Evolutionary conservation across 1,140 invertebrate genomes (phyloP).

Genomic region (Drosophila kurseongensis): DNA sequence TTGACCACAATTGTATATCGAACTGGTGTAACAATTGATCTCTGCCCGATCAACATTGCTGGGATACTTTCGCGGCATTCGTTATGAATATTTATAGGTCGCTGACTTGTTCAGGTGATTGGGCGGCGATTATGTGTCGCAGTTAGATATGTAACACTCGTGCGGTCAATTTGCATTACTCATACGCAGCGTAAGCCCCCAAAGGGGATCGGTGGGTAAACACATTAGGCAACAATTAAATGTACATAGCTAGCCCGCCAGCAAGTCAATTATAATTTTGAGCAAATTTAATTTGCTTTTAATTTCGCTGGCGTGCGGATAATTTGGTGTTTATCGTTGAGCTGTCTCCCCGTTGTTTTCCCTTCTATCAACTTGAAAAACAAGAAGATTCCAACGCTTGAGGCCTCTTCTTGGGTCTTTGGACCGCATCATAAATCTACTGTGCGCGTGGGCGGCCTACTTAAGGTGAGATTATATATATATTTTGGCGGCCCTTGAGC

Average conservation of each 20-base stretch:
- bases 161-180: constrained; percentile 49
- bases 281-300: constrained; percentile 56
- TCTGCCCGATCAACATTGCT: constrained; percentile 29
- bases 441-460: constrained; percentile 43
- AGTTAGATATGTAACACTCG: constrained; percentile 45
- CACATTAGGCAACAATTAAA: constrained; percentile 68
- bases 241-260: constrained; percentile 49
- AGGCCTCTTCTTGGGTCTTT: constrained; percentile 12
- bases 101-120: constrained; percentile 43
- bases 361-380: constrained; percentile 18
- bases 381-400: background rate
- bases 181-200: constrained; percentile 51
- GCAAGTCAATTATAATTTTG: constrained; percentile 59
- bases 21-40: constrained; percentile 25
- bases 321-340: constrained; percentile 47
- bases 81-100: constrained; percentile 57
- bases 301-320: constrained; percentile 60
- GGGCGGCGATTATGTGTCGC: constrained; percentile 19
- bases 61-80: constrained; percentile 36
- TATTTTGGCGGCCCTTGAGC: constrained; percentile 26
- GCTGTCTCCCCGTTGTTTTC: constrained; percentile 4
- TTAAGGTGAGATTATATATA: constrained; percentile 30
- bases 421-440: constrained; percentile 44
- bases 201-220: background rate
- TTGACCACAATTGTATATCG: constrained; percentile 22